Evolutionary conservation across 2,888 invertebrate genomes (phyloP).

Genomic region (Plagiodera versicolora): DNA sequence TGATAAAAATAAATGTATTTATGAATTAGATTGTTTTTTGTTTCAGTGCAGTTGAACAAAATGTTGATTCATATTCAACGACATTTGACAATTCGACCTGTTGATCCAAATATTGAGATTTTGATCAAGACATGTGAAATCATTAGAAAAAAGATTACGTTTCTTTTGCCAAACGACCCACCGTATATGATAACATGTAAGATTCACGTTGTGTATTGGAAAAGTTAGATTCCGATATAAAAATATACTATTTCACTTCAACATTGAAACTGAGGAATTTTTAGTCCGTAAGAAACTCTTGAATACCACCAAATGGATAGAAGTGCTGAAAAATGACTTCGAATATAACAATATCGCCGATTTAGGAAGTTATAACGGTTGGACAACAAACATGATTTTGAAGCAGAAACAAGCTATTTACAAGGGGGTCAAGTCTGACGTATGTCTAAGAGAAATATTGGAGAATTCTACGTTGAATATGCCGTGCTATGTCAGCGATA

Average conservation of each 20-base stretch:
- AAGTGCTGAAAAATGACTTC: constrained; percentile 19
- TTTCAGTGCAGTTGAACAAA: constrained; percentile 34
- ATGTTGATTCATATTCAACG: neutral
- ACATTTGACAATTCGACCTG: neutral
- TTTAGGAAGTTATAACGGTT: constrained; percentile 40
- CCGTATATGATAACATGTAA: constrained; percentile 37
- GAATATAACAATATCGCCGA: constrained; percentile 18
- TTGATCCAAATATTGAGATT: constrained; percentile 10
- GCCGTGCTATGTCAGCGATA: constrained; percentile 33
- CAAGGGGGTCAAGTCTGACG: constrained; percentile 38
- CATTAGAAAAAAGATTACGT: constrained; percentile 29
- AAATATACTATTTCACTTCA: no score
- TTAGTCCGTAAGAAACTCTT: constrained; percentile 31
- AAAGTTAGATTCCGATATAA: no score
- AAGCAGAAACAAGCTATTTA: constrained; percentile 37
- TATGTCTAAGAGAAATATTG: constrained; percentile 42
- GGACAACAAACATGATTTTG: constrained; percentile 36
- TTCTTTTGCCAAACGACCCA: constrained; percentile 32
- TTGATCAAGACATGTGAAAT: constrained; percentile 31
- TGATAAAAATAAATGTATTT: no score
- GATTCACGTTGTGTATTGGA: no score
- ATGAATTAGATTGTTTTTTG: neutral
- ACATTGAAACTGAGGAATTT: no score
- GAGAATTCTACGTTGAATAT: constrained; percentile 17
- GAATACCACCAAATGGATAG: constrained; percentile 35